These are phyloP conservation scores for Rhagonycha lutea DNA, from an alignment of 2,888 invertebrate species.

Conservation along the genomic window DNA sequence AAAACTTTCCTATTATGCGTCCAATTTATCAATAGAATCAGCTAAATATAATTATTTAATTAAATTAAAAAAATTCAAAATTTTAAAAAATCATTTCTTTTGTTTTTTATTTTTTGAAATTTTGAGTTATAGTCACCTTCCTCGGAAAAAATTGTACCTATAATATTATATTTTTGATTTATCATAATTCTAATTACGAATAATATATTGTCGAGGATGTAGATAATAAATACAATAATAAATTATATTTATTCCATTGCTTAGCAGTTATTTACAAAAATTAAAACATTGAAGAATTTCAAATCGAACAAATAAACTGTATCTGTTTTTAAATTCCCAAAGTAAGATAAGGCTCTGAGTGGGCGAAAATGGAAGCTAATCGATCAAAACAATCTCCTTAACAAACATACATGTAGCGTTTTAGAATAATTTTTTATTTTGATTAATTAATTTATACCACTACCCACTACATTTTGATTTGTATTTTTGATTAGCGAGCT, in stretches of 20 bases:
- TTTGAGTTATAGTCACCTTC: too few relatives aligned
- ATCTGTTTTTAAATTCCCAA: background rate
- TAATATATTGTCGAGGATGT: background rate
- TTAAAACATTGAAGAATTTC: background rate
- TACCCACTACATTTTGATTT: conserved; percentile 6
- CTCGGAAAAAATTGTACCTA: too few relatives aligned
- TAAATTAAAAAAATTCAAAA: too few relatives aligned
- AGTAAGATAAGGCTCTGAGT: conserved; percentile 5
- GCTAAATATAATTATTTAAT: too few relatives aligned
- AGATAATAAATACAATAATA: background rate
- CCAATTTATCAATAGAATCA: too few relatives aligned
- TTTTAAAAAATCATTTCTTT: too few relatives aligned
- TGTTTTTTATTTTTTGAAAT: too few relatives aligned
- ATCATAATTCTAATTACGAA: too few relatives aligned
- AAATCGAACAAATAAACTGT: background rate
- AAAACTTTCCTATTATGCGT: too few relatives aligned
- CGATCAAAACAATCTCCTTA: conserved; percentile 11
- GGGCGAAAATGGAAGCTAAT: conserved; percentile 17
- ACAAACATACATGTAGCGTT: conserved; percentile 18
- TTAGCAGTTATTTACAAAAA: background rate
- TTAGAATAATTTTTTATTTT: conserved; percentile 10
- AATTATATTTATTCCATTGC: background rate
- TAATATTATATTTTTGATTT: too few relatives aligned
- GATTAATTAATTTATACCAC: conserved; percentile 14
- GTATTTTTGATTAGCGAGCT: background rate